Base-by-base conservation (phyloP, 2,113 vertebrate genomes). In the Trinectes maculatus region DNA sequence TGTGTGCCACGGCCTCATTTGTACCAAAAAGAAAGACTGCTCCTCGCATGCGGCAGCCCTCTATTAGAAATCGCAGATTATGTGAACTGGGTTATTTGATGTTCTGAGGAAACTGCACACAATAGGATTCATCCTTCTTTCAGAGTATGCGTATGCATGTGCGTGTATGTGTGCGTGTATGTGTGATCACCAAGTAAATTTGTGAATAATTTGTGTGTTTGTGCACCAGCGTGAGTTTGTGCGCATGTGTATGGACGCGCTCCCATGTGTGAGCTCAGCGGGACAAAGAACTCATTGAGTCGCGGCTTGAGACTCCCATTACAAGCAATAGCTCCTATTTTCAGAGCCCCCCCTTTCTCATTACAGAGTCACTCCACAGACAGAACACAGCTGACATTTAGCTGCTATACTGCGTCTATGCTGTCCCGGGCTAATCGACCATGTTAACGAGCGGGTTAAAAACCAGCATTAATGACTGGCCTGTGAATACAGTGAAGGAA, bases 271-370 rank as follows among this genome's bases (percentile, higher is more conserved):
- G 62, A 47, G 57, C 59, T 65, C 67, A 65, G 58, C 52, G 51
- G 87, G 80, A 91, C 86, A 92, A 90, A 91, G 84, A 84, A 74
- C 47, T 77, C 80, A 85, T 85, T 85, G 84, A 90, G 70, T 86
- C 86, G 77, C 76, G 52, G 65, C 51, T 15, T 46, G 59, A 83
- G 60, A 68, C 84, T 79, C 76, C 85, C 73, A 85, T 91, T 82
- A 80, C 63, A 79, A 80, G 79, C 31, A 80, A 71, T 69, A 74
- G 62, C 68, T 80, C 67, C 85, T 83, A 83, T 87, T 89, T 79
- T 72, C 80, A 83, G 76, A 71, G 70, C 76, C 66, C 52, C 66
- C 67, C 72, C 49, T 6, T 70, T 74, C 72, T 80, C 84, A 73
- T 89, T 80, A 87, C 58, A 11, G 40, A 24, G 56, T 66, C 51